Conservation (phyloP, 2,113 vertebrate genomes). For the Salvelinus fontinalis region DNA sequence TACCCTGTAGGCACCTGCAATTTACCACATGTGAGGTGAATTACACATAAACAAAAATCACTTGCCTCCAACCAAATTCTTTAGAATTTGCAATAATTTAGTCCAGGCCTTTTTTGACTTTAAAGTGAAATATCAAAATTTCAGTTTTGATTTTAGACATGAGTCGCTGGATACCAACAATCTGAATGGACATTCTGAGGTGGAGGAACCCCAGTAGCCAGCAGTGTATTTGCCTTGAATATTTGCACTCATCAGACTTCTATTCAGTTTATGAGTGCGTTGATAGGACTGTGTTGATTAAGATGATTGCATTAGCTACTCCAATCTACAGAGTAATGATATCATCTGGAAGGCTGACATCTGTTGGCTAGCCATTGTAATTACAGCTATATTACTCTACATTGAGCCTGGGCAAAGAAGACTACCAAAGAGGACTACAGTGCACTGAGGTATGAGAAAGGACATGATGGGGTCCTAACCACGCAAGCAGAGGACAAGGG, state of each 20-base stretch:
- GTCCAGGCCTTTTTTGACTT: too few relatives aligned
- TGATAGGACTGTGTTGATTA: constrained; percentile 16
- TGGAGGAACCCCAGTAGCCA: not conserved
- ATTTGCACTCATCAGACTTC: too few relatives aligned
- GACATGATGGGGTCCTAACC: not conserved
- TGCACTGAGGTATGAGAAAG: not conserved
- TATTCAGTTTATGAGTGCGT: not conserved
- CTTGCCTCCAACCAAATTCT: too few relatives aligned
- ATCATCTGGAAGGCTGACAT: constrained; percentile 70
- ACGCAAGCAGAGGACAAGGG: too few relatives aligned
- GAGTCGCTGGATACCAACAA: not conserved
- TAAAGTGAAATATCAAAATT: too few relatives aligned
- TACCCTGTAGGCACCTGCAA: not conserved
- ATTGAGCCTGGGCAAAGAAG: too few relatives aligned
- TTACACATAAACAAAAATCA: too few relatives aligned
- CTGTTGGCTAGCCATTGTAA: constrained; percentile 64
- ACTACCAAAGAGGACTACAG: not conserved
- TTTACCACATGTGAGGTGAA: too few relatives aligned
- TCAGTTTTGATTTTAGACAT: too few relatives aligned
- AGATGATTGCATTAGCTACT: constrained; percentile 13
- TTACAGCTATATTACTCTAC: constrained; percentile 37
- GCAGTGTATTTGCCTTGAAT: not conserved
- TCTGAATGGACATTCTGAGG: not conserved
- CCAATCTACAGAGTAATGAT: not conserved
- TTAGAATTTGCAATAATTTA: too few relatives aligned